Evolutionary conservation across 2,888 invertebrate genomes (phyloP).

Genomic region (Chrysina gloriosa): DNA sequence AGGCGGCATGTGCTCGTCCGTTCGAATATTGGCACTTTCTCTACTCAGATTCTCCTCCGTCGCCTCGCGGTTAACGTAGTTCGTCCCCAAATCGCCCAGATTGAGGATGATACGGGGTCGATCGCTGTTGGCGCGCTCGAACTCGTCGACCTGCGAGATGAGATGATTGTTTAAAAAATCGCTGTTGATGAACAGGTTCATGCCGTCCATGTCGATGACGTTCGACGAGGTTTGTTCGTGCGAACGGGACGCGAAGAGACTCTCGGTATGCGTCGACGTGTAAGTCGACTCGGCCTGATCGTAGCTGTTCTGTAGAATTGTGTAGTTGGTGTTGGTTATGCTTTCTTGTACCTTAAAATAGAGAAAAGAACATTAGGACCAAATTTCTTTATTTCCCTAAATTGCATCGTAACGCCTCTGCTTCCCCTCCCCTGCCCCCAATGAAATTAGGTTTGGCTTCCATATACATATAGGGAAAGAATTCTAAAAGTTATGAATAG

Average conservation of each 20-base stretch:
- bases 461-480: too few relatives aligned
- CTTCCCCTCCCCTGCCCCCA: too few relatives aligned
- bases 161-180: constrained; percentile 59
- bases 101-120: constrained; percentile 60
- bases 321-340: constrained; percentile 41
- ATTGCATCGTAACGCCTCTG: too few relatives aligned
- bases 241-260: constrained; percentile 6
- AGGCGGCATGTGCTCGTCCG: constrained; percentile 89
- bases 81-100: constrained; percentile 55
- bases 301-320: constrained; percentile 41
- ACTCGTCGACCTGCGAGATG: constrained; percentile 60
- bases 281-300: constrained; percentile 35
- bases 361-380: neutral
- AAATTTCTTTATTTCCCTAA: too few relatives aligned
- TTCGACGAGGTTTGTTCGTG: constrained; percentile 61
- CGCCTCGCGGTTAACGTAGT: constrained; percentile 35
- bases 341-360: constrained; percentile 31
- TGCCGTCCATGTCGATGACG: constrained; percentile 68
- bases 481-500: too few relatives aligned
- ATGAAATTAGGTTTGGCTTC: too few relatives aligned
- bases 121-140: constrained; percentile 55
- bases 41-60: constrained; percentile 60
- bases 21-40: constrained; percentile 78
- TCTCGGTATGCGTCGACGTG: constrained; percentile 35
- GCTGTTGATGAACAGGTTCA: constrained; percentile 59